Conservation (phyloP, 2,797 vertebrate genomes). For the Danio choprae region DNA sequence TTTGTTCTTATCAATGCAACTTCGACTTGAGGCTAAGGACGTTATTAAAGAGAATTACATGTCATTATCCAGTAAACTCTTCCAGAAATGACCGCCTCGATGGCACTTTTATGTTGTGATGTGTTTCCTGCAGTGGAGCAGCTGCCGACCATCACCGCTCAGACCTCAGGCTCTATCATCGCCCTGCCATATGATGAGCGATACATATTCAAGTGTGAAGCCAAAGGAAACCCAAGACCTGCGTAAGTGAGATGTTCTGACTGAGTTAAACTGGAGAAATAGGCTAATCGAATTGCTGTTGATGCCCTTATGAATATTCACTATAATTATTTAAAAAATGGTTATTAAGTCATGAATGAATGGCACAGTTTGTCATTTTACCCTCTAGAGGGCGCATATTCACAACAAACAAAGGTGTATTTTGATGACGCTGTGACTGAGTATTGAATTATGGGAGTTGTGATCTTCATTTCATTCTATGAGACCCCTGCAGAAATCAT, state of each 20-base stretch:
- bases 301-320: no score
- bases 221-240: conserved; percentile 90
- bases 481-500: no score
- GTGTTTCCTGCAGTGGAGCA: conserved; percentile 83
- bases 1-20: conserved; percentile 8
- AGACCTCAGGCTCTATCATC: conserved; percentile 79
- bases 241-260: conserved; percentile 77
- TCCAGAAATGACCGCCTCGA: conserved; percentile 14
- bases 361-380: no score
- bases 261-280: no score
- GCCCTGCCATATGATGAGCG: conserved; percentile 86
- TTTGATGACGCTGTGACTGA: no score
- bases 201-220: conserved; percentile 87
- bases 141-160: conserved; percentile 86
- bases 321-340: no score
- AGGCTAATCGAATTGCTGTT: no score
- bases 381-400: no score
- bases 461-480: no score
- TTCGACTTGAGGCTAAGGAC: not conserved
- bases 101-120: conserved; percentile 23
- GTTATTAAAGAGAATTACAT: conserved; percentile 3
- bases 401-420: no score
- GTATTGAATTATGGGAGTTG: no score
- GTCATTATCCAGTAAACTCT: not conserved
- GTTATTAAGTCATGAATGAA: no score